Conservation (phyloP, 35 echinoderm and acorn worm genomes). For the Ophioderma brevispina region DNA sequence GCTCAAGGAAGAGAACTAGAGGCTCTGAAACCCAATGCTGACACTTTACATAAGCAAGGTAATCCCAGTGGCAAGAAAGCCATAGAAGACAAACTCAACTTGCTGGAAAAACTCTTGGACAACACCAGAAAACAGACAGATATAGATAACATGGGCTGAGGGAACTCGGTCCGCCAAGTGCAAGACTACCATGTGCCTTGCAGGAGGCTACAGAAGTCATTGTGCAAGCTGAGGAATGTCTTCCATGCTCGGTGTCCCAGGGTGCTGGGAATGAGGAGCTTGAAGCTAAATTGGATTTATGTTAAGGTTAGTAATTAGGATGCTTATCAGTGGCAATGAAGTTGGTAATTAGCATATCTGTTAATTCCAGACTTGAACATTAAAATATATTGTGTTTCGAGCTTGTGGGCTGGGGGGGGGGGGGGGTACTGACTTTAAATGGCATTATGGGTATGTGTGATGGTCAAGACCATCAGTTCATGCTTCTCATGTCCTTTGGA, state of each 20-base stretch:
- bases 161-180: slow-evolving; percentile 40
- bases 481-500: too few relatives aligned
- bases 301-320: slow-evolving; percentile 53
- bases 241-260: slow-evolving; percentile 49
- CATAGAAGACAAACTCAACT: slow-evolving; percentile 35
- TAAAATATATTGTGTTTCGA: too few relatives aligned
- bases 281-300: slow-evolving; percentile 14
- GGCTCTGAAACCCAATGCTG: slow-evolving; percentile 26
- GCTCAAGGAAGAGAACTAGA: slow-evolving; percentile 41
- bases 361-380: too few relatives aligned
- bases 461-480: too few relatives aligned
- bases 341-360: too few relatives aligned
- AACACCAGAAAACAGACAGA: slow-evolving; percentile 5
- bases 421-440: too few relatives aligned
- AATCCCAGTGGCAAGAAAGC: slow-evolving; percentile 53
- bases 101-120: slow-evolving; percentile 34
- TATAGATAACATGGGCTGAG: slow-evolving; percentile 9
- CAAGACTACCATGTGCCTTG: slow-evolving; percentile 38
- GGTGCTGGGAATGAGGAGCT: slow-evolving; percentile 35
- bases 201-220: slow-evolving; percentile 49
- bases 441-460: too few relatives aligned
- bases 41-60: slow-evolving; percentile 39
- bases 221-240: slow-evolving; percentile 19
- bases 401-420: too few relatives aligned
- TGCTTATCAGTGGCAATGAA: too few relatives aligned